phyloP scores from a whole-genome alignment of 2,888 invertebrate species.

The Apodemia mormo region DNA sequence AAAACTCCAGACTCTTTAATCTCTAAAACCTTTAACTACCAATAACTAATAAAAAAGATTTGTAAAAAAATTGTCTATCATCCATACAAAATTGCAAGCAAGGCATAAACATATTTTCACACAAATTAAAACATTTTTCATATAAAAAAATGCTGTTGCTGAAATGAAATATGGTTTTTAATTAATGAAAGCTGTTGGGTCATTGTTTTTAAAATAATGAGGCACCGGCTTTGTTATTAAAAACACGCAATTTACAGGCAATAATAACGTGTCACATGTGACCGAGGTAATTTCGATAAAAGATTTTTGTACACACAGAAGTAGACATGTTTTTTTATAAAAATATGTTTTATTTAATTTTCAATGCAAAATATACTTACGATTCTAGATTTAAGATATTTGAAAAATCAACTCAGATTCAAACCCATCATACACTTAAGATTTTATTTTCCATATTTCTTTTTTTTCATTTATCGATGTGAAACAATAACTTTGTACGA shows the following conservation, averaged over 20 bases:
- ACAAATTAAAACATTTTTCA: neutral
- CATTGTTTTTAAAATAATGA: conserved; percentile 14
- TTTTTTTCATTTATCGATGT: too few species aligned
- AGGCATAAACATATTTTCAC: neutral
- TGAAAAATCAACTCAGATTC: too few species aligned
- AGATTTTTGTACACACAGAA: neutral
- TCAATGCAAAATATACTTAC: too few species aligned
- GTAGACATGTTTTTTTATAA: neutral
- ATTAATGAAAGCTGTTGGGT: conserved; percentile 8
- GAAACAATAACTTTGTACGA: too few species aligned
- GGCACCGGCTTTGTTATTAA: conserved; percentile 10
- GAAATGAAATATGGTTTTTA: conserved; percentile 6
- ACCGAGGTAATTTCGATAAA: neutral
- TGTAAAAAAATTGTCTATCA: neutral
- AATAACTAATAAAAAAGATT: neutral
- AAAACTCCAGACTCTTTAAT: too few species aligned
- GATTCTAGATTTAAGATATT: too few species aligned
- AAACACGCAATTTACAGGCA: conserved; percentile 13
- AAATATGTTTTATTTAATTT: too few species aligned
- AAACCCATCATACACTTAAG: too few species aligned
- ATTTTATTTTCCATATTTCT: too few species aligned
- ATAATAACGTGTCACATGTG: conserved; percentile 2
- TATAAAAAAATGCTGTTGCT: neutral
- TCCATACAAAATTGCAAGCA: neutral
- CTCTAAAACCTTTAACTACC: neutral